A percentile compares a stretch with the other conserved stretches of the same genome.
phyloP scores from a whole-genome alignment of 2,797 vertebrate species.

The Pangasius krempfi region DNA sequence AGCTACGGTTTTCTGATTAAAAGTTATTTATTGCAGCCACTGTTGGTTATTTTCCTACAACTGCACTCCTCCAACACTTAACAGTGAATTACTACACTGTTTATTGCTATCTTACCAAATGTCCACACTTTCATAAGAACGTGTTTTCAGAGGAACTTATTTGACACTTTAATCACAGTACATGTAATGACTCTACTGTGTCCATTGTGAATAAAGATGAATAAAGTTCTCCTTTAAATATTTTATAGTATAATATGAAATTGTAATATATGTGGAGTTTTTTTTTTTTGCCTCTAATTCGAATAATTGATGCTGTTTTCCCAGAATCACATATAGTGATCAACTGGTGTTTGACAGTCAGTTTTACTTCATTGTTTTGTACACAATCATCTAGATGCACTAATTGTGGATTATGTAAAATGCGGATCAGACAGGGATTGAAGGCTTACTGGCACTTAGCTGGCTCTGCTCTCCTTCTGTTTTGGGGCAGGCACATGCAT shows the following conservation, averaged over 20 bases:
- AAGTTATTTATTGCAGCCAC: neutral
- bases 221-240: neutral
- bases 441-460: slow-evolving; percentile 42
- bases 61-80: neutral
- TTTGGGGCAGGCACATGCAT: slow-evolving; percentile 44
- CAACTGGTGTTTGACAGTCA: neutral
- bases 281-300: neutral
- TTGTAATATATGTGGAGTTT: too few relatives aligned
- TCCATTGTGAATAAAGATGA: neutral
- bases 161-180: neutral
- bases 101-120: neutral
- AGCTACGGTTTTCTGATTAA: neutral
- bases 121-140: neutral
- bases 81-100: neutral
- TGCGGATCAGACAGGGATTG: slow-evolving; percentile 34
- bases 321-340: neutral
- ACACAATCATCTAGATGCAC: slow-evolving; percentile 22
- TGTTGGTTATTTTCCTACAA: neutral
- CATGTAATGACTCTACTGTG: neutral
- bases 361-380: neutral
- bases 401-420: slow-evolving; percentile 52
- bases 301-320: neutral
- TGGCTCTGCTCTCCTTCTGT: slow-evolving; percentile 50
- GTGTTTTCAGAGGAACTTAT: neutral
- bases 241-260: neutral